Percentiles rank a stretch among this genome's conserved stretches.
Conservation (phyloP, 2,888 invertebrate species). For the Bellardia pandia region DNA sequence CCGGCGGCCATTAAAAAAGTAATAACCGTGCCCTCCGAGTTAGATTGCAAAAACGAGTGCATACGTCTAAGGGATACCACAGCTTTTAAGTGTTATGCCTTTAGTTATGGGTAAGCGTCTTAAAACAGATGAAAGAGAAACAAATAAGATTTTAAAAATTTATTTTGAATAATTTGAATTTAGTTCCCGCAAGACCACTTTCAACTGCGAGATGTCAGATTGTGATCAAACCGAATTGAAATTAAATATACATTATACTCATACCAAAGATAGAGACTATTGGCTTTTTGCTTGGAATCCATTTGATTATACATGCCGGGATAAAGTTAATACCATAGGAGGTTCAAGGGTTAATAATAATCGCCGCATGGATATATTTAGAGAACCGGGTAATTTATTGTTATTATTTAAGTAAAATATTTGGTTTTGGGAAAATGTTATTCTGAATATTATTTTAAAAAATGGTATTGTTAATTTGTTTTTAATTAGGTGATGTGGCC, state of each 20-base stretch:
- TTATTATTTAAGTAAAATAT: slow-evolving; percentile 16
- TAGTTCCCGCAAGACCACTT: slow-evolving; percentile 82
- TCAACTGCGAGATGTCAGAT: slow-evolving; percentile 91
- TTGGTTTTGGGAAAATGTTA: slow-evolving; percentile 10
- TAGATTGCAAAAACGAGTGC: slow-evolving; percentile 90
- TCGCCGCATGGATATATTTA: slow-evolving; percentile 84
- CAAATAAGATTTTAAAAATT: neutral
- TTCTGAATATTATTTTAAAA: slow-evolving; percentile 30
- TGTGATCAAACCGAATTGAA: slow-evolving; percentile 90
- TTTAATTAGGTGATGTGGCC: slow-evolving; percentile 84
- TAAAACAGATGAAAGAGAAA: neutral
- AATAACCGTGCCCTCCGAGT: slow-evolving; percentile 87
- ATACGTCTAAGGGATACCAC: slow-evolving; percentile 85
- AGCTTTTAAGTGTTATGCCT: slow-evolving; percentile 90
- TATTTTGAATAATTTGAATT: neutral
- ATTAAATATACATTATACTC: slow-evolving; percentile 89
- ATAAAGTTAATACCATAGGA: slow-evolving; percentile 84
- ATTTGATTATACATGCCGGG: slow-evolving; percentile 89
- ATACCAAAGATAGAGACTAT: slow-evolving; percentile 87
- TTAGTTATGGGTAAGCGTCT: slow-evolving; percentile 87
- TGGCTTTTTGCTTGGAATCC: slow-evolving; percentile 92
- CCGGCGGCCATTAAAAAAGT: slow-evolving; percentile 88
- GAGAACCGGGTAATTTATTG: slow-evolving; percentile 83
- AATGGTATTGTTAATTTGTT: neutral
- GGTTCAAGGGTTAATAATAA: slow-evolving; percentile 84